Evolutionary conservation across 2,113 vertebrate species (phyloP).

Genomic region (Circaetus cinerascens): DNA sequence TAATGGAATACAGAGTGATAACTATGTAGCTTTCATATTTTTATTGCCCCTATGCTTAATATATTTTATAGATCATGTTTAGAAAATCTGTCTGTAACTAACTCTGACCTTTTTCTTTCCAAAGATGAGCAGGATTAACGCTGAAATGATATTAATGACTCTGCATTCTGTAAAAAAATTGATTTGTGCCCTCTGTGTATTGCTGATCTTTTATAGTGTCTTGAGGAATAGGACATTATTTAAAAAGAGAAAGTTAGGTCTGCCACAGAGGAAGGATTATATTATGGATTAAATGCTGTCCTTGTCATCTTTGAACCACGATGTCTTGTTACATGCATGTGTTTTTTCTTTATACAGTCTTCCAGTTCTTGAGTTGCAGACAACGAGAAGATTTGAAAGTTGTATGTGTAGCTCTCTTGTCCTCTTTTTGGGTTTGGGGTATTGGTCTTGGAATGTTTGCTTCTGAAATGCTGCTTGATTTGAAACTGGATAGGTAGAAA

Average conservation of each 20-base stretch:
- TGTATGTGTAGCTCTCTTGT: background rate
- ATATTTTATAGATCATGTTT: background rate
- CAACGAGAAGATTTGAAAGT: background rate
- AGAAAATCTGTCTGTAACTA: background rate
- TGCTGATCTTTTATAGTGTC: background rate
- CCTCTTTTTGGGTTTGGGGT: background rate
- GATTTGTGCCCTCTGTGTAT: background rate
- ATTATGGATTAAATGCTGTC: background rate
- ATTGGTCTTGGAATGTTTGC: background rate
- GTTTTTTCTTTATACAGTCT: background rate
- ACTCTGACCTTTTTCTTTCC: background rate
- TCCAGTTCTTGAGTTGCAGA: background rate
- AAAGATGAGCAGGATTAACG: background rate
- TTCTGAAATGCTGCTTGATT: background rate
- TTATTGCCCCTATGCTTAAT: background rate
- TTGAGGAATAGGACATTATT: background rate
- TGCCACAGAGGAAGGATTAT: slow-evolving; percentile 16
- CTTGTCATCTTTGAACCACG: background rate
- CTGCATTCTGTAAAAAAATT: background rate
- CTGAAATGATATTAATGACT: background rate
- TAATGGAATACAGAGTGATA: background rate
- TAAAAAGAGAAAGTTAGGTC: background rate
- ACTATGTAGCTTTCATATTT: background rate
- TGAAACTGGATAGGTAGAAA: background rate
- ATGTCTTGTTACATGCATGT: background rate